These are phyloP conservation scores for Entomobrya proxima DNA, from an alignment of 2,888 invertebrate species.

Conservation along the genomic window DNA sequence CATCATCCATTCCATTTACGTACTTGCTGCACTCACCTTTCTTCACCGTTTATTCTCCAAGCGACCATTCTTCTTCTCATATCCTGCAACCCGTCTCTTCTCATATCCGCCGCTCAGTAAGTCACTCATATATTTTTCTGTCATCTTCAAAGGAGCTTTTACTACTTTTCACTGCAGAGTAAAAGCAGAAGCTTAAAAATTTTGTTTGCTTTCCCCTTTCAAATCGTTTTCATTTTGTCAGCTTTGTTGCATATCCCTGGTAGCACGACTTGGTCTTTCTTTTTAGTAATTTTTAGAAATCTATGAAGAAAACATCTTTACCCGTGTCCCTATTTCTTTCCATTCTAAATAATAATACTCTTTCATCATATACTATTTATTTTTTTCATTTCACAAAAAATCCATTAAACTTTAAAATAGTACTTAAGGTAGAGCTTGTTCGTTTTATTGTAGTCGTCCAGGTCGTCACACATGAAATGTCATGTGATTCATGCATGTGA, in stretches of 20 bases:
- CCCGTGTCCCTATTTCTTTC: too few relatives aligned
- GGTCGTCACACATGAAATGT: constrained; percentile 14
- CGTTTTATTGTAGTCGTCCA: not conserved
- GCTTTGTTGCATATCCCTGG: too few relatives aligned
- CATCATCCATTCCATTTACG: constrained; percentile 35
- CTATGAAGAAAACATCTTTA: too few relatives aligned
- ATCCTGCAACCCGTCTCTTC: constrained; percentile 67
- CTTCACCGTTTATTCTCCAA: constrained; percentile 50
- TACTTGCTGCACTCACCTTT: constrained; percentile 30
- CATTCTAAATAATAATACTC: too few relatives aligned
- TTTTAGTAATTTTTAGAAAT: too few relatives aligned
- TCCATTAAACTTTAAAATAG: too few relatives aligned
- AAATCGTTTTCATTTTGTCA: too few relatives aligned
- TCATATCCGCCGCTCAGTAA: constrained; percentile 70
- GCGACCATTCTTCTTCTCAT: constrained; percentile 63
- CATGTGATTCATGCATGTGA: not conserved
- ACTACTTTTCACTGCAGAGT: not conserved
- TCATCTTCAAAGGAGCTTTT: not conserved
- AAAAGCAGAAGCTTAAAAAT: not conserved
- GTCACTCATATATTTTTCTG: constrained; percentile 29
- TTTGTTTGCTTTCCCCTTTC: too few relatives aligned
- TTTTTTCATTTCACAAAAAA: too few relatives aligned
- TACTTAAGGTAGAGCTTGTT: too few relatives aligned
- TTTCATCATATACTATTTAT: too few relatives aligned
- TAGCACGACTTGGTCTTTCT: too few relatives aligned